Evolutionary conservation across 2,113 vertebrate genomes (phyloP), one percentile per base, ranked within the genome.

Genomic region (Oreotrochilus melanogaster): DNA sequence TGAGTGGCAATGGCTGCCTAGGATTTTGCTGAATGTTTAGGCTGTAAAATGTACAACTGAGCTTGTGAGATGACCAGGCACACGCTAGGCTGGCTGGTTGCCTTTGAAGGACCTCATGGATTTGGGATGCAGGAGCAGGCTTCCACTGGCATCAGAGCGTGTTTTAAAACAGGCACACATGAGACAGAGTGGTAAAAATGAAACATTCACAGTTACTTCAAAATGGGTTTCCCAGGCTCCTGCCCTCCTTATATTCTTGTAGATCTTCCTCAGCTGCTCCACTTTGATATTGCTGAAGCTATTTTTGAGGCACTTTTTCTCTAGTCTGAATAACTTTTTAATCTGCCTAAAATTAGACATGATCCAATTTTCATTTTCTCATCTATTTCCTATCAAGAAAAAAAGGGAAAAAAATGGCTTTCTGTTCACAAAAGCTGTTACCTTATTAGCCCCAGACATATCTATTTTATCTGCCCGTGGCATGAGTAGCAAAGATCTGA

Each of bases 211-310:
- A 51, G 16, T 53, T 83, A 62, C 87, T 95, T 92, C 23, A 51
- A 92, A 92, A 91, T 67, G 92, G 74, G 39, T 25, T 86, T 96
- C 48, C 67, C 31, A 78, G 69, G 64, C 5, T 91, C 9, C 75
- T 81, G 67, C 76, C 89, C 93, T 95, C 80, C 53, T 97, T 81
- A 92, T 93, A 84, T 73, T 95, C 93, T 72, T 37, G 18, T 16
- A 93, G 91, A 83, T 86, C 80, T 96, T 92, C 89, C 96, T 83
- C 88, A 95, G 50, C 60, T 96, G 96, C 66, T 94, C 95, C 51
- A 96, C 83, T 97, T 98, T 79, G 56, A 56, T 75, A 75, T 54
- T 0, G 2, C 43, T 80, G 9, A 33, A 84, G 67, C n/a, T 94
- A 74, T 90, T 94, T 94, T 86, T 86, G 37, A 88, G 54, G 19